A percentile compares a stretch with the other conserved stretches of the same genome.
phyloP scores from a whole-genome alignment of 1,140 invertebrate species.

The Dendrolimus kikuchii region DNA sequence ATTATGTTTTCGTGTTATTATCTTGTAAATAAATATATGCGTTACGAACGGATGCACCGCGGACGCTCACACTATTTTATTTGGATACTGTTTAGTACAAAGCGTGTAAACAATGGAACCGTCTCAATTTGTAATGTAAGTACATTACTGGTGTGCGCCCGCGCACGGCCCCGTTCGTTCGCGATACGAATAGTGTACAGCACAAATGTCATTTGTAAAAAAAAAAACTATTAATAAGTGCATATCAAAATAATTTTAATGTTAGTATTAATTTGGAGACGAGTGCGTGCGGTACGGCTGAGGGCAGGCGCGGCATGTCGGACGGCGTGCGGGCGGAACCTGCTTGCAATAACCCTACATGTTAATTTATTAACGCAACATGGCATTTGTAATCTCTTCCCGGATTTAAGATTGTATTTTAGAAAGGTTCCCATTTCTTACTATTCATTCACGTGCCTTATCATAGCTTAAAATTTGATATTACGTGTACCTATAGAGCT shows the following conservation, averaged over 20 bases:
- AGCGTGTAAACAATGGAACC: slow-evolving; percentile 8
- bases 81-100: slow-evolving; percentile 37
- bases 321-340: slow-evolving; percentile 15
- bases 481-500: too few species aligned
- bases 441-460: too few species aligned
- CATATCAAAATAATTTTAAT: slow-evolving; percentile 66
- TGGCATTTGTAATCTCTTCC: neutral
- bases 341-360: slow-evolving; percentile 15
- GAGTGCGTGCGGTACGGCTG: slow-evolving; percentile 14
- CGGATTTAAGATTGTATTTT: too few species aligned
- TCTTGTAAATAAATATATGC: slow-evolving; percentile 52
- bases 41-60: slow-evolving; percentile 17
- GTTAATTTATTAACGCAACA: neutral
- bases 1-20: slow-evolving; percentile 33
- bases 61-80: slow-evolving; percentile 21
- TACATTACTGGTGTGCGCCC: slow-evolving; percentile 22
- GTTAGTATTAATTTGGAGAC: slow-evolving; percentile 49
- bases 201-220: slow-evolving; percentile 68
- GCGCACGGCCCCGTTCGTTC: slow-evolving; percentile 20
- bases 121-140: slow-evolving; percentile 23
- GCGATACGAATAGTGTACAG: slow-evolving; percentile 51
- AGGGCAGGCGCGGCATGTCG: slow-evolving; percentile 12
- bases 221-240: slow-evolving; percentile 57
- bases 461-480: too few species aligned
- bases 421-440: too few species aligned